A percentile compares a stretch with the other conserved stretches of the same genome.
Evolutionary conservation across 53 echinoderm and acorn worm genomes (phyloP).

Genomic region (Glandiceps talaboti): DNA sequence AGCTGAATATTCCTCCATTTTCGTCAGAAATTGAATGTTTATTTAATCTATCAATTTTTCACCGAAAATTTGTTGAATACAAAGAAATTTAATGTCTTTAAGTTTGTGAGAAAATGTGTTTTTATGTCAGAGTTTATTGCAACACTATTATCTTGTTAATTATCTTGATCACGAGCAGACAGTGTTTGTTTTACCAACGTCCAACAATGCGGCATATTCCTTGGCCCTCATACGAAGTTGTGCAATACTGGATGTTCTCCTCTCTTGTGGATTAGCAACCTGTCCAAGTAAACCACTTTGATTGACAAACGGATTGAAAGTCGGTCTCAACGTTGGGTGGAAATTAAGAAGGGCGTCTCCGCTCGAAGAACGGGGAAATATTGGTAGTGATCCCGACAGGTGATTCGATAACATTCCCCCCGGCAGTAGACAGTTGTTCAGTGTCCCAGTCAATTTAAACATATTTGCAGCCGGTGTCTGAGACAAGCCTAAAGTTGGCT

Average conservation of each 20-base stretch:
- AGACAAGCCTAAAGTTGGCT: neutral
- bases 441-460: neutral
- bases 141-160: no score
- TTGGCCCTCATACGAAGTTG: conserved; percentile 38
- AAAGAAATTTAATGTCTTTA: no score
- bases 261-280: conserved; percentile 7
- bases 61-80: no score
- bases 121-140: no score
- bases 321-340: neutral
- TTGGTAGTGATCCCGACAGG: neutral
- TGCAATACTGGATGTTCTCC: conserved; percentile 35
- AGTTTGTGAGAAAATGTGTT: no score
- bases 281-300: neutral
- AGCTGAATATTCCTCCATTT: no score
- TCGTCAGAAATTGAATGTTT: no score
- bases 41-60: no score
- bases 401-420: neutral
- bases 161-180: neutral
- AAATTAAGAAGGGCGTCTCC: neutral
- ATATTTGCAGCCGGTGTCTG: neutral
- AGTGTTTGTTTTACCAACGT: neutral
- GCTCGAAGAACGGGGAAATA: neutral
- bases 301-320: neutral
- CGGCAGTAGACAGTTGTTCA: neutral
- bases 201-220: conserved; percentile 26